These are phyloP conservation scores for Corythucha ciliata DNA, from an alignment of 2,888 invertebrate genomes.

Conservation along the genomic window DNA sequence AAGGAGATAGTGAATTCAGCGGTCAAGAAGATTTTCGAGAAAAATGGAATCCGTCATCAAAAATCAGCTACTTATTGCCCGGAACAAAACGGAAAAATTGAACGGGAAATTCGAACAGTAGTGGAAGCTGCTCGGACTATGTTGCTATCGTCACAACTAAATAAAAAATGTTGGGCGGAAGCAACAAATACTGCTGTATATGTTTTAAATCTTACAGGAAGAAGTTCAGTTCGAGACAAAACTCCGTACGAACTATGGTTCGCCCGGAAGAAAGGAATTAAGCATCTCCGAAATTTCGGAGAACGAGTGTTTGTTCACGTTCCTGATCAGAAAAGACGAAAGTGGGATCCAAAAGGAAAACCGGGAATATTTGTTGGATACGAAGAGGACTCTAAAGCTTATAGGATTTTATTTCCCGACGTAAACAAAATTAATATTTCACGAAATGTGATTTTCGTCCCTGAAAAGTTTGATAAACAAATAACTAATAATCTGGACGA, in stretches of 20 bases:
- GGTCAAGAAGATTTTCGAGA: neutral
- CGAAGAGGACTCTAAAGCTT: conserved; percentile 13
- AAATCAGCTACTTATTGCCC: conserved; percentile 1
- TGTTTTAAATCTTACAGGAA: conserved; percentile 14
- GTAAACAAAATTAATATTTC: conserved; percentile 2
- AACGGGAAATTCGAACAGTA: conserved; percentile 17
- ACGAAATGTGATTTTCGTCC: conserved; percentile 16
- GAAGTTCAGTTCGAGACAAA: conserved; percentile 5
- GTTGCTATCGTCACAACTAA: neutral
- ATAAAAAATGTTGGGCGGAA: conserved; percentile 18
- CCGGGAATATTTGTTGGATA: conserved; percentile 19
- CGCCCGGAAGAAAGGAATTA: too few species aligned
- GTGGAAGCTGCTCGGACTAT: conserved; percentile 16
- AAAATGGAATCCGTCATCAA: conserved; percentile 13
- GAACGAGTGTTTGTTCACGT: conserved; percentile 14
- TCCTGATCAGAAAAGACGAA: conserved; percentile 10
- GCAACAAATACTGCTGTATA: conserved; percentile 12
- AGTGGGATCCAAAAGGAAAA: conserved; percentile 18
- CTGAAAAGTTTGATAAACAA: too few species aligned
- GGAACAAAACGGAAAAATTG: conserved; percentile 18
- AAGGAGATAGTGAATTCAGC: conserved; percentile 5
- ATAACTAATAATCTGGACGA: too few species aligned
- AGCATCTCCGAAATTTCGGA: conserved; percentile 10
- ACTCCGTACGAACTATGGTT: too few species aligned
- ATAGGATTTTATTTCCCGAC: conserved; percentile 8